Percentiles rank a stretch among this genome's conserved stretches.
phyloP scores from a whole-genome alignment of 2,888 invertebrate genomes.

The Polylopha cassiicola region DNA sequence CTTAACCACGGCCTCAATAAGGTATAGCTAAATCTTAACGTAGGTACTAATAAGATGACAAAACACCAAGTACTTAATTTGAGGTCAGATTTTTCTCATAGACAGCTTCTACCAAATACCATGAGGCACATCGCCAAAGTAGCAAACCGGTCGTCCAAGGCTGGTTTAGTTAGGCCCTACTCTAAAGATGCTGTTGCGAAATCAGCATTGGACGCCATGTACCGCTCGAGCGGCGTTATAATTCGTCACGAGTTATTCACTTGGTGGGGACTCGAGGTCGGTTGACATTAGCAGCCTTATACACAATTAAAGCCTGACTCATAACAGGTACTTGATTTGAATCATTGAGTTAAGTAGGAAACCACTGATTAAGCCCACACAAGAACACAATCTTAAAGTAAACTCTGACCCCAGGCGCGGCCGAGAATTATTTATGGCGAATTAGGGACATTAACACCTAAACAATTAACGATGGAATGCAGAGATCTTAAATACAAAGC shows the following conservation, averaged over 20 bases:
- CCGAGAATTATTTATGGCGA: conserved; percentile 25
- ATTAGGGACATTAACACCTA: conserved; percentile 29
- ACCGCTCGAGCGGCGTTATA: conserved; percentile 26
- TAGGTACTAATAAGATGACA: conserved; percentile 32
- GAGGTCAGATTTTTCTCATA: conserved; percentile 60
- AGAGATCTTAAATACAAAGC: conserved; percentile 26
- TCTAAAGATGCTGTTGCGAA: conserved; percentile 31
- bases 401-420: conserved; percentile 45
- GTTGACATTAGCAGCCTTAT: conserved; percentile 44
- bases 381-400: conserved; percentile 26
- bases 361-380: conserved; percentile 45
- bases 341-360: conserved; percentile 51
- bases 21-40: conserved; percentile 26
- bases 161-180: conserved; percentile 32
- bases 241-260: conserved; percentile 38
- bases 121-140: conserved; percentile 21
- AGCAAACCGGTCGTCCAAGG: conserved; percentile 30
- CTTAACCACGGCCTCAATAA: conserved; percentile 30
- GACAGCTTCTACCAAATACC: conserved; percentile 38
- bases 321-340: conserved; percentile 35
- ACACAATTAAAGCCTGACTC: conserved; percentile 35
- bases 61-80: conserved; percentile 37
- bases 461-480: conserved; percentile 33
- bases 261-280: conserved; percentile 56
- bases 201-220: conserved; percentile 42